Evolutionary conservation across 1,140 invertebrate species (phyloP).

Genomic region (Dendrolimus kikuchii): DNA sequence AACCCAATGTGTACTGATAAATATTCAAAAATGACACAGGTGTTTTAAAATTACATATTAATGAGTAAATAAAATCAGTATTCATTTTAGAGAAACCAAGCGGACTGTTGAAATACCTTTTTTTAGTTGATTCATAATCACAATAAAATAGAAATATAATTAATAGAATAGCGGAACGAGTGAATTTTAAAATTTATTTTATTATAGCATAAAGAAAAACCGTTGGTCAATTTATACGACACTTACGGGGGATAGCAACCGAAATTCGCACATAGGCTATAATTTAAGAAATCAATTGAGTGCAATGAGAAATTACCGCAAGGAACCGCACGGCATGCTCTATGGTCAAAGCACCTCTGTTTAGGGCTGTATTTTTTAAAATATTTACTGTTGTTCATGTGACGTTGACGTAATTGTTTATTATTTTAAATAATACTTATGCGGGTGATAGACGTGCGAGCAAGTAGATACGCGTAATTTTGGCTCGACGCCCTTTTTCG

Average conservation of each 20-base stretch:
- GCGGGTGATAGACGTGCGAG: too few relatives aligned
- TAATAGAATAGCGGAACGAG: background rate
- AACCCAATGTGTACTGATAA: too few relatives aligned
- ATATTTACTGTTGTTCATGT: too few relatives aligned
- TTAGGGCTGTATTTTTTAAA: background rate
- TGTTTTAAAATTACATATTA: too few relatives aligned
- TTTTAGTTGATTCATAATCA: background rate
- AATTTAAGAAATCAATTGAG: slow-evolving; percentile 33
- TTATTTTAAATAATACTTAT: too few relatives aligned
- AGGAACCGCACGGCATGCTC: slow-evolving; percentile 15
- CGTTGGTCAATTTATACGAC: slow-evolving; percentile 10
- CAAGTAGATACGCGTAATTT: background rate
- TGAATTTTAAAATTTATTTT: slow-evolving; percentile 13
- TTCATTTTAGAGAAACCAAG: slow-evolving; percentile 2
- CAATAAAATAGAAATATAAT: background rate
- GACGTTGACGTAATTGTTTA: too few relatives aligned
- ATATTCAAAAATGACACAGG: too few relatives aligned
- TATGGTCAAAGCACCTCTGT: background rate
- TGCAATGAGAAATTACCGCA: slow-evolving; percentile 17
- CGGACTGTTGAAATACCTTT: background rate
- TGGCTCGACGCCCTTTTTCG: too few relatives aligned
- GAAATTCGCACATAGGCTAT: slow-evolving; percentile 17
- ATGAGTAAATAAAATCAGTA: background rate
- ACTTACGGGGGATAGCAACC: background rate
- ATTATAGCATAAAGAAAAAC: slow-evolving; percentile 13